Base-by-base conservation (phyloP, 2,888 invertebrate species). In the Tetropium fuscum region DNA sequence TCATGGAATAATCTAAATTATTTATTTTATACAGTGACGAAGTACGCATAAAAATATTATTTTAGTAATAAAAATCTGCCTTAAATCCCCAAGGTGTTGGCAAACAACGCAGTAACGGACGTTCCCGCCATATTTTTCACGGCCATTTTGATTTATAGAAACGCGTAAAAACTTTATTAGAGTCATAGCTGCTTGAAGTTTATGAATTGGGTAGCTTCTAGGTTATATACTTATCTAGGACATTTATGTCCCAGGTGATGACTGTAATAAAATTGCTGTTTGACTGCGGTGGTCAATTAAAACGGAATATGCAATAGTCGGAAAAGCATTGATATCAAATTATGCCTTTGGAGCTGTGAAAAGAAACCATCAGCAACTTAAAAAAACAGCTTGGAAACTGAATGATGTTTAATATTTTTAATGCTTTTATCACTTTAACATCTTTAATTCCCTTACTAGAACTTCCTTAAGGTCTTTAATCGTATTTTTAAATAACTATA, bases 101-200 rank as follows among this genome's bases (percentile, higher is more conserved):
- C 63, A 57, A 55, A 34, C 55, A 45, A 61, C 32, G 27, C 15
- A 15, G 63, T 65, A 65, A 67, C 65, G 67, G 61, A 67, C 64
- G 63, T 58, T 60, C 34, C 62, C 51, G 48, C 58, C 58, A 61
- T 68, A 71, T 70, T 68, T 72, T 68, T 70, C 68, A 71, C 64
- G 66, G 61, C 64, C 69, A 60, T 65, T 70, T 63, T 73, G 73
- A 74, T 75, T 72, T 74, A 73, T 74, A 69, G 59, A 56, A 58
- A 27, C 55, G 61, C 70, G 70, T 73, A 74, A 73, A 72, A 73
- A 72, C 64, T 75, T 74, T 75, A 74, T 71, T 73, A 73, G 69
- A 70, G 71, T 72, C 71, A 67, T 66, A 69, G 68, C 69, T 69
- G 63, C 60, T 66, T 66, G 64, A 66, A 66, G 69, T 71, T 73